A percentile compares a stretch with the other conserved stretches of the same genome.
Evolutionary conservation across 2,113 vertebrate species (phyloP).

Genomic region (Athene noctua): DNA sequence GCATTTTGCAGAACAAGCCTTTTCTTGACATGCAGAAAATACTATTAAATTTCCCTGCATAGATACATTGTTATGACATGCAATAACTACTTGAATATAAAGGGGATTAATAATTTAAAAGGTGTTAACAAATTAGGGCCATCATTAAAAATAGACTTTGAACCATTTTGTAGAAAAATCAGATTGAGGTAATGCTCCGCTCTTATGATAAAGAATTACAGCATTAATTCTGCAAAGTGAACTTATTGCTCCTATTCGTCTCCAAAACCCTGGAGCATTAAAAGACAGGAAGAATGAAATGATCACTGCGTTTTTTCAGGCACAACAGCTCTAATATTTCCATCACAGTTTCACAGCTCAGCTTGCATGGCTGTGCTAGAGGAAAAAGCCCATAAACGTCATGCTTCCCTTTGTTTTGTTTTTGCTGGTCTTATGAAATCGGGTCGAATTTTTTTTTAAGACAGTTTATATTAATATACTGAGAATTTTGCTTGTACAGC

Average conservation of each 20-base stretch:
- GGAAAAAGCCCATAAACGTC: conserved; percentile 61
- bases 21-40: conserved; percentile 97
- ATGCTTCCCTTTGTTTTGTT: conserved; percentile 74
- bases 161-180: conserved; percentile 98
- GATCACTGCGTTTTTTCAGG: conserved; percentile 87
- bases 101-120: conserved; percentile 99
- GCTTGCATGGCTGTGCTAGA: conserved; percentile 68
- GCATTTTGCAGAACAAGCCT: conserved; percentile 86
- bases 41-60: conserved; percentile 98
- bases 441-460: conserved; percentile 42
- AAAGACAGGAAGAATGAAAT: conserved; percentile 90
- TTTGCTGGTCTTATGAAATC: conserved; percentile 65
- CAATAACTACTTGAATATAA: conserved; percentile 99
- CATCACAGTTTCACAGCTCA: conserved; percentile 80
- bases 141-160: conserved; percentile 99
- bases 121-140: conserved; percentile 99
- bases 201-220: conserved; percentile 99
- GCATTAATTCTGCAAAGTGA: conserved; percentile 99
- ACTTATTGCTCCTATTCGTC: conserved; percentile 98
- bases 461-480: conserved; percentile 69
- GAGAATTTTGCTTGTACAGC: conserved; percentile 64
- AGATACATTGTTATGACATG: conserved; percentile 99
- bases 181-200: conserved; percentile 96
- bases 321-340: conserved; percentile 90
- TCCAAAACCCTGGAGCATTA: conserved; percentile 96